Percentiles rank a stretch among this genome's conserved stretches.
Conservation (phyloP, 2,113 vertebrate species). For the Rhizomys pruinosus region DNA sequence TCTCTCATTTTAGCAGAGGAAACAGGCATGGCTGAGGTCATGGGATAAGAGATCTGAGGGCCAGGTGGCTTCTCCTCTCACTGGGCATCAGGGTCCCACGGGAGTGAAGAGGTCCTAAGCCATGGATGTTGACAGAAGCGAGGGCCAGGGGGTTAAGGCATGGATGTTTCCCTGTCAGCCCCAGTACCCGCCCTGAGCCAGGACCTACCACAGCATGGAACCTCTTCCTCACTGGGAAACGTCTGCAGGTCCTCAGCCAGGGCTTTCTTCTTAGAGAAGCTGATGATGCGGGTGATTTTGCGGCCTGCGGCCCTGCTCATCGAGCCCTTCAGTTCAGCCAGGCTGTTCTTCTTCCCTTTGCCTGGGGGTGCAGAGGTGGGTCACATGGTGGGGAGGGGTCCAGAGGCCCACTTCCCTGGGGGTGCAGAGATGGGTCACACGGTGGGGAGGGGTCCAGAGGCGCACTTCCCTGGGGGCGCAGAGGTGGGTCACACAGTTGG, state of each 20-base stretch:
- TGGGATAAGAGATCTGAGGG: background rate
- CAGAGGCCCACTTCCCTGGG: background rate
- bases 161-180: background rate
- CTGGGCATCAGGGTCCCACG: background rate
- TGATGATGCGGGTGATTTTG: constrained; percentile 98
- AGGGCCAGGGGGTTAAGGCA: background rate
- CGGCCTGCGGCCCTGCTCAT: constrained; percentile 95
- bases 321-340: constrained; percentile 96
- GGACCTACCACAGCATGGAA: constrained; percentile 92
- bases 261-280: constrained; percentile 96
- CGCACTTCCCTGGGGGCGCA: background rate
- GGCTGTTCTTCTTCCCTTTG: constrained; percentile 92
- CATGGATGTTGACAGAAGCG: background rate
- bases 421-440: background rate
- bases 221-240: constrained; percentile 88
- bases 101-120: background rate
- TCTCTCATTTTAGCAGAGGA: background rate
- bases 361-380: constrained; percentile 79
- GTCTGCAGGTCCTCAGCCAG: constrained; percentile 88
- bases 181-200: fast-evolving
- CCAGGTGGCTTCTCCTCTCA: background rate
- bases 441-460: background rate
- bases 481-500: background rate
- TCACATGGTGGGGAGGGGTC: background rate
- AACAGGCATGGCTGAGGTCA: background rate